These are phyloP conservation scores for Tetropium fuscum DNA, from an alignment of 2,888 invertebrate genomes.

Conservation along the genomic window DNA sequence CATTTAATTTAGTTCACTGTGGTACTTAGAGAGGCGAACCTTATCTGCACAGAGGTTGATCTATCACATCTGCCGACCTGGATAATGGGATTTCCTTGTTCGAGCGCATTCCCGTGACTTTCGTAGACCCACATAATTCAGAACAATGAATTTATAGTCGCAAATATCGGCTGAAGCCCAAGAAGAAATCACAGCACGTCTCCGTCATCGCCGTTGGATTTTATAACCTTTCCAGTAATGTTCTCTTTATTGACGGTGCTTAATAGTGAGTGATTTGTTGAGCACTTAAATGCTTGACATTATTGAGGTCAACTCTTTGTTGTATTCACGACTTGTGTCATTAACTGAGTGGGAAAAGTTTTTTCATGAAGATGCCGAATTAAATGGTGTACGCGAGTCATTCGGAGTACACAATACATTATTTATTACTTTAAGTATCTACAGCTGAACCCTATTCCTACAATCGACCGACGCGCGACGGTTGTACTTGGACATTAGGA, in stretches of 20 bases:
- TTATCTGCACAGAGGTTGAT: too few relatives aligned
- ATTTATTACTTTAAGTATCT: too few relatives aligned
- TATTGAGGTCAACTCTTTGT: conserved; percentile 40
- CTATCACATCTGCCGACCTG: conserved; percentile 48
- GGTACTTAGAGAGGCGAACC: too few relatives aligned
- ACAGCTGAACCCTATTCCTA: too few relatives aligned
- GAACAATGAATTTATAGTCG: conserved; percentile 42
- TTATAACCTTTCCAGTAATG: too few relatives aligned
- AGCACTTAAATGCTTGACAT: conserved; percentile 26
- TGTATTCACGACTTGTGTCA: conserved; percentile 38
- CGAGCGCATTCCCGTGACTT: conserved; percentile 43
- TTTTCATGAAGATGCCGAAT: too few relatives aligned
- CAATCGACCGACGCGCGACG: too few relatives aligned
- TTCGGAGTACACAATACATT: too few relatives aligned
- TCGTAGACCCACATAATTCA: conserved; percentile 47
- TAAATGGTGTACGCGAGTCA: too few relatives aligned
- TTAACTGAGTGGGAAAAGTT: conserved; percentile 35
- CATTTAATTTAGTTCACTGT: too few relatives aligned
- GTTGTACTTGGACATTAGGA: too few relatives aligned
- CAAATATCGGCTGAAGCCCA: conserved; percentile 2
- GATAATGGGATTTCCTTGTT: conserved; percentile 53
- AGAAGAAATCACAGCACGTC: conserved; percentile 16
- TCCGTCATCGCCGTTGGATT: neutral
- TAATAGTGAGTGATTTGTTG: conserved; percentile 12
- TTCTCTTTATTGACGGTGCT: conserved; percentile 3